These are phyloP conservation scores for Lydus trimaculatus DNA, from an alignment of 2,888 invertebrate genomes.

Conservation along the genomic window DNA sequence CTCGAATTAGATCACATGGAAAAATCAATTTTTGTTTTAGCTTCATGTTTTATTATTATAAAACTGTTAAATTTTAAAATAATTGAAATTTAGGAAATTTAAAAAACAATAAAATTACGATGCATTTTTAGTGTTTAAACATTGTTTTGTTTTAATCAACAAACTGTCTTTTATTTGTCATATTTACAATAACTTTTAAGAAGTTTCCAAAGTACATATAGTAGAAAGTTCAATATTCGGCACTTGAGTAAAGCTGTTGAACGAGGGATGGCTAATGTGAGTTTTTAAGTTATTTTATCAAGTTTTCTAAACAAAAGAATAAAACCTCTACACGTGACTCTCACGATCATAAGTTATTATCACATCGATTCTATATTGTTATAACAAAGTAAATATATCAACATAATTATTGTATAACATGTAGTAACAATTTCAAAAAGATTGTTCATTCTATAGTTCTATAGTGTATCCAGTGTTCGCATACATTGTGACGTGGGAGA, in stretches of 20 bases:
- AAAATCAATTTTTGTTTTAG: conserved; percentile 15
- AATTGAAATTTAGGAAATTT: background rate
- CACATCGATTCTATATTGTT: too few relatives aligned
- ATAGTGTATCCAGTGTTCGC: too few relatives aligned
- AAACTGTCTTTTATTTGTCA: conserved; percentile 7
- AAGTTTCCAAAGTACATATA: background rate
- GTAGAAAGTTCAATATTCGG: conserved; percentile 20
- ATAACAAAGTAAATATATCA: too few relatives aligned
- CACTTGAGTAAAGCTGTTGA: conserved; percentile 19
- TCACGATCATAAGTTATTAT: conserved; percentile 14
- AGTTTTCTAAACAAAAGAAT: conserved; percentile 14
- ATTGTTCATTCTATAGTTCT: too few relatives aligned
- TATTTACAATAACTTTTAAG: conserved; percentile 10
- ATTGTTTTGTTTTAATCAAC: background rate
- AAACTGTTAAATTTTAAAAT: background rate
- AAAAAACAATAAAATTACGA: background rate
- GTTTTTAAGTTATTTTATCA: conserved; percentile 20
- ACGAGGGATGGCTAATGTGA: conserved; percentile 20
- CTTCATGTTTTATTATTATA: background rate
- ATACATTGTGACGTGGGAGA: too few relatives aligned
- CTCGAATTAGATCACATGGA: conserved; percentile 17
- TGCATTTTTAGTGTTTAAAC: background rate
- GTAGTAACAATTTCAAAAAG: too few relatives aligned
- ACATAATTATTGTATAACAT: too few relatives aligned
- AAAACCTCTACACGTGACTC: background rate